Percentiles rank a stretch among this genome's conserved stretches.
These are phyloP conservation scores for Lutjanus erythropterus DNA, from an alignment of 2,113 vertebrate genomes.

Conservation along the genomic window DNA sequence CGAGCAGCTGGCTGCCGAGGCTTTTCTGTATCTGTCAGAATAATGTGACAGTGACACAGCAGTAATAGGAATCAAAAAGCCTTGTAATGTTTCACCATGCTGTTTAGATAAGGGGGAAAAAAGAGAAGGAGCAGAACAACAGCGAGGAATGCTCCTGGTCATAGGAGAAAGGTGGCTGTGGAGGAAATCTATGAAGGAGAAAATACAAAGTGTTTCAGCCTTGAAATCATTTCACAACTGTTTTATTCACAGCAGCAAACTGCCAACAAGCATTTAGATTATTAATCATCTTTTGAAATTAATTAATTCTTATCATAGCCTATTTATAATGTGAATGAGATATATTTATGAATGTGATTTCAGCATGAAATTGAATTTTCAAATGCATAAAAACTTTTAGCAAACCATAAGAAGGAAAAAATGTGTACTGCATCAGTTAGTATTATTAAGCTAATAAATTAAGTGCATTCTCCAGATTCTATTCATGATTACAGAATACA, in stretches of 20 bases:
- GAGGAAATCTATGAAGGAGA: conserved; percentile 38
- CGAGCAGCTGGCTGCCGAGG: conserved; percentile 69
- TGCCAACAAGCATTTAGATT: conserved; percentile 13
- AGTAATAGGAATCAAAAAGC: conserved; percentile 73
- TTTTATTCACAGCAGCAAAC: conserved; percentile 28
- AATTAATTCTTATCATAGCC: not conserved
- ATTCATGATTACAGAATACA: not conserved
- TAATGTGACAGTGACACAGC: conserved; percentile 80
- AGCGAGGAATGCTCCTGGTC: conserved; percentile 54
- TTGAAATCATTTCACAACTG: conserved; percentile 30
- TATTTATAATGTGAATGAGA: not conserved
- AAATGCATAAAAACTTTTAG: conserved; percentile 40
- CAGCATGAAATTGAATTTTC: not conserved
- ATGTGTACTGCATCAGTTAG: not conserved
- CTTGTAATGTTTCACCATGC: conserved; percentile 68
- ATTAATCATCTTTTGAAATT: not conserved
- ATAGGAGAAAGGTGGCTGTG: conserved; percentile 23
- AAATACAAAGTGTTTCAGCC: conserved; percentile 34
- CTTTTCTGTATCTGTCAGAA: conserved; percentile 75
- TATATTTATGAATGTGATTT: not conserved
- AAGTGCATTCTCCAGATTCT: not conserved
- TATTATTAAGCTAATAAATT: not conserved
- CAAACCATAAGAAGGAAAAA: not conserved
- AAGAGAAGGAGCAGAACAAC: conserved; percentile 28
- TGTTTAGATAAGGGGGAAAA: conserved; percentile 56